Evolutionary conservation across 2,888 invertebrate species (phyloP).

Genomic region (Phyllotreta cruciferae): DNA sequence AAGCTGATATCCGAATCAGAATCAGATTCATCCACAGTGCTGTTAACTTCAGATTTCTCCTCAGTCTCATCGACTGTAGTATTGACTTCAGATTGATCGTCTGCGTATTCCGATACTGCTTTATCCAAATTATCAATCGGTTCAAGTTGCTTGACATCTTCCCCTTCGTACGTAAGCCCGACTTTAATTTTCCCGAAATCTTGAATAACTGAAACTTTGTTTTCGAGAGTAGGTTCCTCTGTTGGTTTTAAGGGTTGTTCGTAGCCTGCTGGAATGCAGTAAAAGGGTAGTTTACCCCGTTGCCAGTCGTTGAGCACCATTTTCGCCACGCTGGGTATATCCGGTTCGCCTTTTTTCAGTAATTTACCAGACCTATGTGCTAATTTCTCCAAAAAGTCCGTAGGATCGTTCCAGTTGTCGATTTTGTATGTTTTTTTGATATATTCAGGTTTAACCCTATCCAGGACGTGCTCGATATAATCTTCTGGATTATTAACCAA

Average conservation of each 20-base stretch:
- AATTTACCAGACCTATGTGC: conserved; percentile 88
- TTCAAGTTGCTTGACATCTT: conserved; percentile 68
- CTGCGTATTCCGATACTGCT: conserved; percentile 51
- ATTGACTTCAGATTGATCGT: conserved; percentile 62
- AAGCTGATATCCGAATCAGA: conserved; percentile 72
- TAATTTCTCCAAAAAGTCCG: conserved; percentile 91
- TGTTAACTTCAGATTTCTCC: conserved; percentile 46
- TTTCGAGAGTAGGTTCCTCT: conserved; percentile 44
- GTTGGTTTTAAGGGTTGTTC: conserved; percentile 68
- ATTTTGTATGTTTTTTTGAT: conserved; percentile 90
- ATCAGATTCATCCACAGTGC: conserved; percentile 48
- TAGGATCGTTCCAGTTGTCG: conserved; percentile 78
- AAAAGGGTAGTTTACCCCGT: conserved; percentile 95
- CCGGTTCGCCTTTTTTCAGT: conserved; percentile 96
- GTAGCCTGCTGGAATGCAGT: conserved; percentile 85
- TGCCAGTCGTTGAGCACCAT: conserved; percentile 99
- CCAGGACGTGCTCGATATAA: conserved; percentile 86
- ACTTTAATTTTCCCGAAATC: conserved; percentile 84
- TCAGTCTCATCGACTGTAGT: conserved; percentile 52
- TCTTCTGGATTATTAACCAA: conserved; percentile 93
- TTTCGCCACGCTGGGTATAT: conserved; percentile 84
- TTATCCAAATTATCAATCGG: conserved; percentile 54
- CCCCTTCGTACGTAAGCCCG: conserved; percentile 59
- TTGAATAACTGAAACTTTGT: conserved; percentile 70
- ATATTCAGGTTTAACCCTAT: conserved; percentile 88